phyloP scores from a whole-genome alignment of 64 coral and sea anemone genomes.

The Orbicella faveolata region DNA sequence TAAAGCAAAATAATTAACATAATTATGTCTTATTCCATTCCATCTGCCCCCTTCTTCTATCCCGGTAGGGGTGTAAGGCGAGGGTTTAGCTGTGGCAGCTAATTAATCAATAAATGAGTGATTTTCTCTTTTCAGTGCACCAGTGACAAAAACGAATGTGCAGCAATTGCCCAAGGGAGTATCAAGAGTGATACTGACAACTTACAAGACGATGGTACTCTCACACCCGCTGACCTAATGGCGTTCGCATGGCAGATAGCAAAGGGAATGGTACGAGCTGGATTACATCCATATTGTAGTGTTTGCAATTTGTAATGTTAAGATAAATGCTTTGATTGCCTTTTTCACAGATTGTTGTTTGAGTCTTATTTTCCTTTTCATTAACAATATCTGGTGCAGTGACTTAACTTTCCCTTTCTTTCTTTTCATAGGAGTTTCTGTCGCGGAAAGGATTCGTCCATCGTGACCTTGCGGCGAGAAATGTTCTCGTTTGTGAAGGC shows the following conservation, averaged over 20 bases:
- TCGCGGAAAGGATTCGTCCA: not conserved
- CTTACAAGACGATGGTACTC: constrained; percentile 9
- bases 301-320: no score
- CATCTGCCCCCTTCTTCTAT: no score
- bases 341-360: no score
- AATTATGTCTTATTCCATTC: no score
- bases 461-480: no score
- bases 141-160: not conserved
- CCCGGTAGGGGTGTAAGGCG: no score
- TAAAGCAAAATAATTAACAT: no score
- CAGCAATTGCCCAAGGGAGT: not conserved
- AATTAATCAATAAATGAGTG: not conserved
- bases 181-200: not conserved
- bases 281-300: not conserved
- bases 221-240: constrained; percentile 38
- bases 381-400: no score
- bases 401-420: not conserved
- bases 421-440: constrained; percentile 54
- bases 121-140: not conserved
- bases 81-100: no score
- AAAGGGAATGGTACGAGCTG: constrained; percentile 23
- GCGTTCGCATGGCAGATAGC: constrained; percentile 57
- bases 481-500: no score
- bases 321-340: no score
- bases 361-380: no score